Evolutionary conservation across 1,140 invertebrate genomes (phyloP), one percentile per base, ranked within the genome.

Genomic region (Polypedilum vanderplanki): DNA sequence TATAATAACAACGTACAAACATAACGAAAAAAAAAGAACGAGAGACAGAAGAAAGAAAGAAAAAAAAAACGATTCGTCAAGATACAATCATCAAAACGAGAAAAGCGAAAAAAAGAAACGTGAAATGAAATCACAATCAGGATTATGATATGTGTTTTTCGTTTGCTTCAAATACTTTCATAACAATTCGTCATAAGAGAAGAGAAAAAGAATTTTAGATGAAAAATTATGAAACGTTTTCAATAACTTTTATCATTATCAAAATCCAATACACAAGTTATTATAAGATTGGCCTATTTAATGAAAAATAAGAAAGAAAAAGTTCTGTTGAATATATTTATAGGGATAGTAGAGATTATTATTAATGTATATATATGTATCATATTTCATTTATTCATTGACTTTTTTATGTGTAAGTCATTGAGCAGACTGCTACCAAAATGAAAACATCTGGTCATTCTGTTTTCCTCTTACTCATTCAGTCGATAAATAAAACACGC

Each of bases 121-220:
- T 57, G 46, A 57, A n/a, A 57, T 12, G 46, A 57, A 57, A 57
- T 57, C 46, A 57, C 46, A 57, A 57, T 57, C 46, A 57, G 46
- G n/a, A n/a, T n/a, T n/a, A 57, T n/a, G 46, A 57, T 57, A n/a
- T 57, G 46, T 57, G n/a, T 57, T 57, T 57, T 57, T n/a, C n/a
- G 46, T 57, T n/a, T 57, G 46, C 46, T n/a, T 33, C 24, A 33
- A 33, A 57, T 57, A 57, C n/a, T n/a, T 57, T 57, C 12, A 8
- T 3, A n/a, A 57, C 9, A n/a, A 57, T n/a, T 57, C 46, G 12
- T 15, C 12, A 57, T 15, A 12, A 12, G 46, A 15, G 12, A 15
- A 57, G 15, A 57, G 3, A 15, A 57, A 57, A 57, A 57, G 3
- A 15, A 57, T 57, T 4, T 57, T 57, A 12, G 12, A 57, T 57